These are phyloP conservation scores for Mesocentrotus franciscanus DNA, from an alignment of 53 echinoderm and acorn worm genomes.

Conservation along the genomic window DNA sequence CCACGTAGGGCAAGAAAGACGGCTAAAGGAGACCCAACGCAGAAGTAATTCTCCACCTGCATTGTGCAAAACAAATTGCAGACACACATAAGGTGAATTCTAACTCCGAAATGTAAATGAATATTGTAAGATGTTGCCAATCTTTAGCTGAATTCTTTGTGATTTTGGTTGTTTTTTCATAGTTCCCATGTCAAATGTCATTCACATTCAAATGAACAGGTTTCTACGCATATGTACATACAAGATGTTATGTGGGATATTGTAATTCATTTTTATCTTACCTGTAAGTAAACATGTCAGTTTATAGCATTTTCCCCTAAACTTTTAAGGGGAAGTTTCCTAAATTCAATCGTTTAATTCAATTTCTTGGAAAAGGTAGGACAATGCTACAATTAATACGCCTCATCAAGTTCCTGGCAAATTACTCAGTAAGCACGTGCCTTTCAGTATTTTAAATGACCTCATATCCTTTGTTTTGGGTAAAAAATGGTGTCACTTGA, in stretches of 20 bases:
- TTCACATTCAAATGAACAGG: no score
- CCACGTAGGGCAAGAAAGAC: conserved; percentile 95
- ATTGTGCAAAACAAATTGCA: background rate
- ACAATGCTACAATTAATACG: no score
- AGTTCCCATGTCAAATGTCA: no score
- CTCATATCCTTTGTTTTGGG: background rate
- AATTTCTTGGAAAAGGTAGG: no score
- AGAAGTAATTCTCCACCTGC: conserved; percentile 94
- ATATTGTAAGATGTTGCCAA: background rate
- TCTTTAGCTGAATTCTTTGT: no score
- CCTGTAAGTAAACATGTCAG: no score
- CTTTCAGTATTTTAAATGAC: background rate
- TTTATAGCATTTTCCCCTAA: no score
- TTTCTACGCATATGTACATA: no score
- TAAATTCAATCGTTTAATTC: no score
- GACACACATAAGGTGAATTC: background rate
- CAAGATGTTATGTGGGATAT: background rate
- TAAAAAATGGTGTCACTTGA: background rate
- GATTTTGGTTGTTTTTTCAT: no score
- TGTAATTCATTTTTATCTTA: background rate
- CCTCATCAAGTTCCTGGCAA: background rate
- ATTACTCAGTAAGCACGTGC: background rate
- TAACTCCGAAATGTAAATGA: background rate
- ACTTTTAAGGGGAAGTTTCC: no score
- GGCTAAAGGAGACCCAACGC: conserved; percentile 94